Conservation (phyloP, 2,113 vertebrate genomes). For the Xiphophorus maculatus region DNA sequence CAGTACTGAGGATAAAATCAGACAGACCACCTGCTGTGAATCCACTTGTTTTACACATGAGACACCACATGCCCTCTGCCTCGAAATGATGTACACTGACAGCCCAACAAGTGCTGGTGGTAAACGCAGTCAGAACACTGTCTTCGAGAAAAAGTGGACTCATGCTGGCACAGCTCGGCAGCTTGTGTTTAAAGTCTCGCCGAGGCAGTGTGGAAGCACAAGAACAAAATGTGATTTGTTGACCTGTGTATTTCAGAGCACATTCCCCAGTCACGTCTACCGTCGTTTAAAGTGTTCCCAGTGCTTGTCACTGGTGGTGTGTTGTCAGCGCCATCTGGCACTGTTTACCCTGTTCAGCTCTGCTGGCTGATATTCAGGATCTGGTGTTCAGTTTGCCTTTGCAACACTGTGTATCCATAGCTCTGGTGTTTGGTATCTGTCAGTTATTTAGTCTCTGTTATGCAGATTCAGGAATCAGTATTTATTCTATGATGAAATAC, state of each 20-base stretch:
- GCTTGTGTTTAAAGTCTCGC: constrained; percentile 36
- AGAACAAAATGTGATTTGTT: constrained; percentile 59
- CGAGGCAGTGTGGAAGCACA: constrained; percentile 27
- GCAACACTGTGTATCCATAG: background rate
- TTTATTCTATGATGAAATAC: constrained; percentile 6
- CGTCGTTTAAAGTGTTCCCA: constrained; percentile 54
- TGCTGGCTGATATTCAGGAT: constrained; percentile 23
- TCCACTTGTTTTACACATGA: constrained; percentile 8
- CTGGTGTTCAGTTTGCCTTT: constrained; percentile 15
- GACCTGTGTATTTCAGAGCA: constrained; percentile 61
- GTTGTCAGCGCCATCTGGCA: constrained; percentile 61
- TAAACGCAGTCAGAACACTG: constrained; percentile 15
- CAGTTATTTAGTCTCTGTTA: background rate
- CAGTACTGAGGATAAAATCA: background rate
- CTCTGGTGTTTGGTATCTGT: background rate
- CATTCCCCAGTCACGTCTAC: constrained; percentile 58
- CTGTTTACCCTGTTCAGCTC: constrained; percentile 34
- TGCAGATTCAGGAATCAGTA: background rate
- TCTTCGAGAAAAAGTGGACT: constrained; percentile 11
- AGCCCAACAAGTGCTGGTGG: constrained; percentile 17
- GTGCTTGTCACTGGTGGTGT: constrained; percentile 12
- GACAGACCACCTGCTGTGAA: background rate
- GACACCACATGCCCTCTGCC: constrained; percentile 26
- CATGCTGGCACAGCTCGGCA: constrained; percentile 29
- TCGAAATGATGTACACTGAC: constrained; percentile 35